Base-by-base conservation (phyloP, 2,797 vertebrate species). In the Meriones psammophilus region DNA sequence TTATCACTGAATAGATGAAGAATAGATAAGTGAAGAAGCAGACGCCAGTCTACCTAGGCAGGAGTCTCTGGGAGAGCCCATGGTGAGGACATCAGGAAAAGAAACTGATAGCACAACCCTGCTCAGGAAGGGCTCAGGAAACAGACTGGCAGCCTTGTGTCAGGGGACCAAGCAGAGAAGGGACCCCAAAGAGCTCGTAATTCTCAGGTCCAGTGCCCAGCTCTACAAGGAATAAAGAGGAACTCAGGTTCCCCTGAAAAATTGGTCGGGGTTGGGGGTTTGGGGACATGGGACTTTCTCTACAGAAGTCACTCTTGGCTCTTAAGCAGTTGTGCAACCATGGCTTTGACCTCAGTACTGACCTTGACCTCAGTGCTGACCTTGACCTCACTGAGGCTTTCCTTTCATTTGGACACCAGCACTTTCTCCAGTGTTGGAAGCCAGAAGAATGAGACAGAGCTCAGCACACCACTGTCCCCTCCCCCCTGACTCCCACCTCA, bases 71-170 rank as follows among this genome's bases (percentile, higher is more conserved):
- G 1, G 42, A 85, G 79, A 30, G 50, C 12, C 5, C 64, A 22
- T 5, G n/a, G 66, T 22, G 28, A 20, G 42, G 66, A 18, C 17
- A 0, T 22, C 15, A 10, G 33, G 42, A 46, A 46, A 18, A 54
- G 78, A 64, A 24, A 8, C 20, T 0, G 3, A 22, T 20, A 39
- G 3, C 42, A 39, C 0, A 0, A 0, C 26, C 28, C 3, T 33
- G 13, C 22, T 58, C 26, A 10, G 58, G 26, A 46, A 30, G 33
- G 9, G 33, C 50, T 50, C 8, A 50, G 50, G 42, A 22, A 42
- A 26, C 8, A 2, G 10, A 24, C 20, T 39, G 26, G 60, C n/a
- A 8, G 30, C 62, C 79, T 74, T 62, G 18, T 33, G 58, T 12
- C 26, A 89, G n/a, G 79, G 22, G 15, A 33, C 80, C 77, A 46